Percentiles rank a stretch among this genome's conserved stretches.
phyloP scores from a whole-genome alignment of 2,888 invertebrate species.

The Hirtodrosophila trivittata region DNA sequence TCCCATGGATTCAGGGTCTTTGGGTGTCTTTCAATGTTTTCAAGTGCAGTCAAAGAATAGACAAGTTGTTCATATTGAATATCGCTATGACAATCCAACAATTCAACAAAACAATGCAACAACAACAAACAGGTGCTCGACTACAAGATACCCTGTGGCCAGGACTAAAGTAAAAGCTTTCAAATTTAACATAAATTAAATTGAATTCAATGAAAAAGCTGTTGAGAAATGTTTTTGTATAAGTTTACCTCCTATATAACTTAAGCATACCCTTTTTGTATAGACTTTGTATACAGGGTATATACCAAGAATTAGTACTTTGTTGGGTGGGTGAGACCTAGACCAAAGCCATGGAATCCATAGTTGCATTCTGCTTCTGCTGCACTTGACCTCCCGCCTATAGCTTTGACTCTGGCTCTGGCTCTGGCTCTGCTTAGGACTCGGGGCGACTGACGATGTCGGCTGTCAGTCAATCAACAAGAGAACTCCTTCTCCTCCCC shows the following conservation, averaged over 20 bases:
- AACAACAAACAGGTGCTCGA: not conserved
- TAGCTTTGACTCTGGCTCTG: constrained; percentile 9
- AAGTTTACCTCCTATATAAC: too few relatives aligned
- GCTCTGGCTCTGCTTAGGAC: not conserved
- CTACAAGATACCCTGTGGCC: not conserved
- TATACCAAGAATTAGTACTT: constrained; percentile 4
- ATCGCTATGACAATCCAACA: constrained; percentile 39
- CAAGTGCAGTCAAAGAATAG: constrained; percentile 19
- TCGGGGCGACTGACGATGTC: constrained; percentile 30
- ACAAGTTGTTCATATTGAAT: constrained; percentile 16
- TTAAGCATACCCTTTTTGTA: too few relatives aligned
- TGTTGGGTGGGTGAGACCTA: constrained; percentile 14
- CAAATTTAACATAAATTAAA: too few relatives aligned
- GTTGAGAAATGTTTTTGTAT: too few relatives aligned
- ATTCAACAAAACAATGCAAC: constrained; percentile 19
- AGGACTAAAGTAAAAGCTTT: too few relatives aligned
- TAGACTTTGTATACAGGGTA: not conserved
- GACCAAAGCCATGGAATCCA: constrained; percentile 27
- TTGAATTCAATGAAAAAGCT: too few relatives aligned
- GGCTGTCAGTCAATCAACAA: constrained; percentile 59
- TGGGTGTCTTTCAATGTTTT: constrained; percentile 8
- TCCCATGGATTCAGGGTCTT: not conserved
- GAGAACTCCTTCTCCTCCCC: constrained; percentile 18
- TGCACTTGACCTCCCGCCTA: constrained; percentile 57
- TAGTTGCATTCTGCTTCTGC: constrained; percentile 12